Percentiles rank a stretch among this genome's conserved stretches.
Conservation (phyloP, 2,113 vertebrate genomes). For the Rhea americana region DNA sequence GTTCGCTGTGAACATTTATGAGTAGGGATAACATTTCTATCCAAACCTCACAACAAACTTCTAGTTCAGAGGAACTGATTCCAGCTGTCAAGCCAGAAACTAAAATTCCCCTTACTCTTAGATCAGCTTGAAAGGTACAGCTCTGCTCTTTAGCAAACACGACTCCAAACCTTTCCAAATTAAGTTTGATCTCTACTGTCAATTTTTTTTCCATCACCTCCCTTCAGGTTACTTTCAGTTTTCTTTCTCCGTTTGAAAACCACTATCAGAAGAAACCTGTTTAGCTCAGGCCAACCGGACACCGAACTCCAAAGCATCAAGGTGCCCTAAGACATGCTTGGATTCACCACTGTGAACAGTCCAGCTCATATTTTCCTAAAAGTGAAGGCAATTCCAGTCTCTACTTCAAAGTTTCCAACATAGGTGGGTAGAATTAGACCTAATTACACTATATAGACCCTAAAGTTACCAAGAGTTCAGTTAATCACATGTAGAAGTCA, state of each 20-base stretch:
- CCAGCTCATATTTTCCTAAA: not conserved
- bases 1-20: not conserved
- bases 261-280: not conserved
- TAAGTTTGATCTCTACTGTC: not conserved
- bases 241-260: not conserved
- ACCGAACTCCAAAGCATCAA: not conserved
- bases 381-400: not conserved
- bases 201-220: not conserved
- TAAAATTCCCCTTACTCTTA: not conserved
- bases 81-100: not conserved
- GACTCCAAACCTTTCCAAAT: not conserved
- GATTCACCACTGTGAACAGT: not conserved
- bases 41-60: not conserved
- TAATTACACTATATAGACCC: accelerated
- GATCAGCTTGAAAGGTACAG: not conserved
- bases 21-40: not conserved
- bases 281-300: not conserved
- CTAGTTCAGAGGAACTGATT: not conserved
- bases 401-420: not conserved
- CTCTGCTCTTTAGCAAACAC: not conserved
- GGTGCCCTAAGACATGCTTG: not conserved
- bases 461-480: not conserved
- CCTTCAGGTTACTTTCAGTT: not conserved
- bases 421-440: not conserved
- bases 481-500: not conserved